A percentile compares a stretch with the other conserved stretches of the same genome.
These are phyloP conservation scores for Alectura lathami DNA, from an alignment of 2,113 vertebrate species.

Conservation along the genomic window DNA sequence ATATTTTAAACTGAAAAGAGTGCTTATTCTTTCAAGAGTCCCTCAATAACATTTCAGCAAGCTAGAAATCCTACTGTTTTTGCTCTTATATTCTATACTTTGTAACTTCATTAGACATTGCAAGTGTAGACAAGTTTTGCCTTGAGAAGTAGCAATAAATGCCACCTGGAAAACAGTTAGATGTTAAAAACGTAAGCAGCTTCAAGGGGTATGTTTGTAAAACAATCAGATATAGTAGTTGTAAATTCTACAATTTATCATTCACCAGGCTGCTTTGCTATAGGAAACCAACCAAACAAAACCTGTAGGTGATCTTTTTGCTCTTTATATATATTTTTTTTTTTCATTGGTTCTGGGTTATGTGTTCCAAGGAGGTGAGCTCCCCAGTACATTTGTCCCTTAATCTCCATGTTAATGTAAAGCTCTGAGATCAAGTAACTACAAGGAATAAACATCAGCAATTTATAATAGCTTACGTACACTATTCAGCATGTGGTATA, in stretches of 20 bases:
- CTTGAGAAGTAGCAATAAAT: background rate
- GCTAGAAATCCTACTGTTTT: background rate
- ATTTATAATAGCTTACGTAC: constrained; percentile 4
- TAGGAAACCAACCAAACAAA: background rate
- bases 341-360: background rate
- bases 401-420: background rate
- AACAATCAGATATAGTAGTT: background rate
- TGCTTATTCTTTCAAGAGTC: background rate
- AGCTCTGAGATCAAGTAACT: background rate
- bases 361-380: background rate
- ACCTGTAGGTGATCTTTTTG: background rate
- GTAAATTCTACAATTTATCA: background rate
- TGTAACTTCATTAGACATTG: background rate
- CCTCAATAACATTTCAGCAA: background rate
- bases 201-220: background rate
- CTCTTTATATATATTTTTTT: background rate
- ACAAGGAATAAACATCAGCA: constrained; percentile 3
- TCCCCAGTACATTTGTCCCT: background rate
- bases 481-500: constrained; percentile 42
- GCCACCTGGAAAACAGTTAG: background rate
- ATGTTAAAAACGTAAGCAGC: background rate
- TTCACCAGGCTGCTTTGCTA: background rate
- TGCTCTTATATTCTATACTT: background rate
- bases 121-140: background rate
- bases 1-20: background rate